Evolutionary conservation across 2,797 vertebrate species (phyloP), one percentile per base, ranked within the genome.

Genomic region (Balearica regulorum): DNA sequence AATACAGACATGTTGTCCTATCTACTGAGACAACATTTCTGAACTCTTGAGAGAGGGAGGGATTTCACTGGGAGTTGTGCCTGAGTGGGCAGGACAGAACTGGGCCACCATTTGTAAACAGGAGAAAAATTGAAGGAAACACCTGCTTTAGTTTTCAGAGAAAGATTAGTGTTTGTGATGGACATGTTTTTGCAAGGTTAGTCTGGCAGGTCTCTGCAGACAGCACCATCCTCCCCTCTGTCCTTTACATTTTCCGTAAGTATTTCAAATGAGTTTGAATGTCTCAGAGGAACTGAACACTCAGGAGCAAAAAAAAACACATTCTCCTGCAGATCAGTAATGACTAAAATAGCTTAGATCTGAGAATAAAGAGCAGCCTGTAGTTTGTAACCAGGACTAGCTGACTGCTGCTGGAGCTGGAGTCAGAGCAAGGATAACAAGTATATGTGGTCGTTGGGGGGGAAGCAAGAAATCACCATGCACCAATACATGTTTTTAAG

Each of bases 71-170:
- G 86, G 76, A 93, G 54, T 13, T 62, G 76, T 89, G 84, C 79
- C 84, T 93, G 89, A 87, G 57, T 7, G 48, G 95, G 87, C 87
- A 76, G 93, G 92, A 97, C 92, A 89, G 92, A 96, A 94, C 60
- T 93, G 93, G 90, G 87, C 93, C 92, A 37, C 61, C 33, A 18
- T 33, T 84, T 65, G 87, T 12, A 49, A 81, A 65, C 75, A 87
- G 78, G 61, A 91, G 71, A 68, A 87, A 93, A 69, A 87, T 4
- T 51, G 88, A 70, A 85, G 90, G 69, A 66, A 95, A 46, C 90
- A 37, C 65, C 88, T 94, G 87, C 92, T 61, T 62, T 37, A n/a
- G 71, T 41, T 91, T 76, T n/a, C 79, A 55, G 93, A 43, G 82
- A 6, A 49, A 16, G 89, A 49, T 76, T 37, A 55, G 84, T 71